These are phyloP conservation scores for Leptonema lineaticorne DNA, from an alignment of 1,140 invertebrate genomes.

Conservation along the genomic window DNA sequence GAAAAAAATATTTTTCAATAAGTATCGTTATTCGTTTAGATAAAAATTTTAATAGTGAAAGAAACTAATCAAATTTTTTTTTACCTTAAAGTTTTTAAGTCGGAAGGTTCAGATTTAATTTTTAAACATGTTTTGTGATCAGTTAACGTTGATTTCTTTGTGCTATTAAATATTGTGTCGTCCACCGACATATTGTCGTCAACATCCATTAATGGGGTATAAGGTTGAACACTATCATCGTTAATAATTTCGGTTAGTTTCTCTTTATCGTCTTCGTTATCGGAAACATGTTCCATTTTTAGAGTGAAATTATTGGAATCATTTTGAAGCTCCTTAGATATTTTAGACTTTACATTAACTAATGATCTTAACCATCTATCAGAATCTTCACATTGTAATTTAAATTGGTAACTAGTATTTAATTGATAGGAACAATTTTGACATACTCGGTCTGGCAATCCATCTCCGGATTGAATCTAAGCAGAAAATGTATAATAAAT, in stretches of 20 bases:
- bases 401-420: constrained; percentile 18
- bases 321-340: background rate
- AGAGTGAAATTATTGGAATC: background rate
- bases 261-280: constrained; percentile 9
- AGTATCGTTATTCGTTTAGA: background rate
- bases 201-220: background rate
- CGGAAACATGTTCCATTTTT: background rate
- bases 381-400: constrained; percentile 25
- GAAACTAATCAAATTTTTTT: background rate
- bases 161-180: background rate
- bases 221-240: background rate
- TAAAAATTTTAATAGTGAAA: background rate
- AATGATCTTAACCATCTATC: constrained; percentile 24
- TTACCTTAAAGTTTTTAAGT: background rate
- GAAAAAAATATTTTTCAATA: too few species aligned
- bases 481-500: background rate
- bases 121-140: background rate
- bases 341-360: background rate
- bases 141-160: background rate
- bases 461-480: constrained; percentile 30
- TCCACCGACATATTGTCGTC: background rate
- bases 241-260: background rate
- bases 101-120: background rate
- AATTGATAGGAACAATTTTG: constrained; percentile 21
- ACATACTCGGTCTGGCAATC: constrained; percentile 29